Evolutionary conservation across 2,113 vertebrate genomes (phyloP).

Genomic region (Corythornis madagascariensis): DNA sequence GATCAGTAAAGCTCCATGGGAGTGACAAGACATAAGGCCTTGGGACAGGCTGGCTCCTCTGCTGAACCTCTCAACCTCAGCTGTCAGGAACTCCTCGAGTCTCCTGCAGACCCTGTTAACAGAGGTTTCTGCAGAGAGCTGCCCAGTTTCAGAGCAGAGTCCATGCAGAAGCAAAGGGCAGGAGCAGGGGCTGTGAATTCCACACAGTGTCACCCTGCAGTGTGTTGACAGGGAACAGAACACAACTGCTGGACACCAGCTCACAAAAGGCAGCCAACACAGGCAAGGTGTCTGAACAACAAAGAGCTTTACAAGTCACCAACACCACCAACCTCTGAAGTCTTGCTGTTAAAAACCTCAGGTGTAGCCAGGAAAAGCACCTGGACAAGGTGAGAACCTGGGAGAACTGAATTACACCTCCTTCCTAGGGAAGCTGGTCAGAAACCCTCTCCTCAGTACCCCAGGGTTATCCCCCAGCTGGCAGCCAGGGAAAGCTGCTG

Average conservation of each 20-base stretch:
- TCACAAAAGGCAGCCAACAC: neutral
- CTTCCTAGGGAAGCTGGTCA: neutral
- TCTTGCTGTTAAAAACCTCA: neutral
- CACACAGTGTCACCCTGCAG: neutral
- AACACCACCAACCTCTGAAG: neutral
- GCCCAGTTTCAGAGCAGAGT: neutral
- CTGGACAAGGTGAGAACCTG: neutral
- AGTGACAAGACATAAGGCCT: neutral
- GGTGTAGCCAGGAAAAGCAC: neutral
- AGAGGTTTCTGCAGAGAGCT: neutral
- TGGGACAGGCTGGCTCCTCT: neutral
- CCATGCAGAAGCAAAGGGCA: neutral
- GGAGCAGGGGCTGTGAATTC: too few relatives aligned
- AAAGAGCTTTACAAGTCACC: neutral
- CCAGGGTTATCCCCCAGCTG: neutral
- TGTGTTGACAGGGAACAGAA: neutral
- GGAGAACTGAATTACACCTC: neutral
- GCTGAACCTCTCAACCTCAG: accelerated
- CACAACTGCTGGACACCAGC: neutral
- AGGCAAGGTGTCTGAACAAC: neutral
- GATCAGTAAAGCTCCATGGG: neutral
- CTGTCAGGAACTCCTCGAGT: neutral
- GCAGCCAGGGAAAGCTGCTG: neutral
- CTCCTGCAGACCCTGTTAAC: neutral
- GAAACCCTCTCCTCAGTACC: neutral